Base-by-base conservation (phyloP, 2,797 vertebrate genomes). In the Sebastolobus alascanus region DNA sequence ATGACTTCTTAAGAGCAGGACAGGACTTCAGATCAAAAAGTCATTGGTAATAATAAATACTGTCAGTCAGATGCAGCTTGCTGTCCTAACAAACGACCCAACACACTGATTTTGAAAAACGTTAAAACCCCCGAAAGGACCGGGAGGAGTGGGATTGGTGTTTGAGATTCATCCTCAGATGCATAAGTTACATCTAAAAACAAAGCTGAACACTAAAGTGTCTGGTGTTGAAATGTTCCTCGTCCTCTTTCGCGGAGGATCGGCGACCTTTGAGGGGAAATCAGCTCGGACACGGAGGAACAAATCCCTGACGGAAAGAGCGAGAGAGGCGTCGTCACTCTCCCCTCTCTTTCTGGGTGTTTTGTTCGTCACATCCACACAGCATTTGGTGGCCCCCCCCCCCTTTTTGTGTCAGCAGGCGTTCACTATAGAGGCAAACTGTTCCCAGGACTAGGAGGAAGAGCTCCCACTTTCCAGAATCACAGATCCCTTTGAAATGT, bases 1-100 rank as follows among this genome's bases (percentile, higher is more conserved):
- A 68, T 67, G 78, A 84, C 86, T 78, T 75, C 78, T 68, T 43
- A 31, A 80, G 63, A 91, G 87, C 80, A 84, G 88, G 86, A 90
- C 85, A 79, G 76, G 86, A 88, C 87, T 88, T 92, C 72, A 38
- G 84, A 46, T 79, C 58, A 79, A 87, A 0, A 83, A 82, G 87
- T 88, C 88, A 79, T 56, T 14, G 80, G 84, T 84, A 84, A 92
- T 90, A 95, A 95, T 95, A 96, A 96, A 96, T 96, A 96, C 94
- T 96, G 94, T 56, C 37, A 73, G 50, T 38, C 71, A 65, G 40
- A 76, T 3, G 73, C 77, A 65, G 75, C 73, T 83, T 40, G 54
- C 61, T 38, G 66, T 72, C 68, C 18, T 8, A 2, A 73, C 37
- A 56, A 78, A 77, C 56, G 5, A 75, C 33, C 66, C 86, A 46